Conservation (phyloP, 2,113 vertebrate species). For the Gambusia holbrooki region DNA sequence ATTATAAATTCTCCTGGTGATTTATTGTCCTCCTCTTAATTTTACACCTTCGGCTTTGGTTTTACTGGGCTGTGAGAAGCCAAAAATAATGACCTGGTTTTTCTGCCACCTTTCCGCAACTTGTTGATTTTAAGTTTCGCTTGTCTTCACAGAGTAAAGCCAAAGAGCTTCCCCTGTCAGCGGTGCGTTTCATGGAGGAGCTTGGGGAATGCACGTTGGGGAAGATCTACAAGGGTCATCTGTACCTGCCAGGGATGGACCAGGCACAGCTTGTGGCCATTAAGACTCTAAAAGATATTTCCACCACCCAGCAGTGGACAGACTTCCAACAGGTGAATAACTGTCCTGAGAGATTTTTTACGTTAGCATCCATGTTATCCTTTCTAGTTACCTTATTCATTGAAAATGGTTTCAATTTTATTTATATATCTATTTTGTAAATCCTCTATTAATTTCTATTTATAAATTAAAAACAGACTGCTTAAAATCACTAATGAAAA, state of each 20-base stretch:
- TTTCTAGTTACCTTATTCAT: background rate
- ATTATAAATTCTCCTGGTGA: constrained; percentile 34
- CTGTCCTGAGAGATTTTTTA: background rate
- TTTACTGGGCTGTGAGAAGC: background rate
- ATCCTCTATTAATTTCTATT: background rate
- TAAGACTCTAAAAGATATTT: constrained; percentile 94
- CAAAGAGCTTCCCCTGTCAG: constrained; percentile 95
- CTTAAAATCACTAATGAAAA: constrained; percentile 18
- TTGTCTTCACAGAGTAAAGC: constrained; percentile 86
- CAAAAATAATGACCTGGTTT: constrained; percentile 10
- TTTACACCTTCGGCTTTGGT: constrained; percentile 16
- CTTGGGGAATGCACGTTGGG: constrained; percentile 91
- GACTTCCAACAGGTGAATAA: constrained; percentile 89
- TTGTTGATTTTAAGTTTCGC: background rate
- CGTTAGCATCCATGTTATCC: background rate
- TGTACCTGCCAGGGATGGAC: constrained; percentile 97
- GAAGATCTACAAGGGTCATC: constrained; percentile 98
- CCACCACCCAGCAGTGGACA: constrained; percentile 90
- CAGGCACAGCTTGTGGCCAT: constrained; percentile 95
- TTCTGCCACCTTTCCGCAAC: constrained; percentile 15
- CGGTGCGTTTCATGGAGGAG: constrained; percentile 98
- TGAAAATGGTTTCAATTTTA: background rate
- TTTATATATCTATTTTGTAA: background rate
- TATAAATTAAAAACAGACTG: background rate
- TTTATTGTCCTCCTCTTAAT: background rate